Conservation (phyloP, 2,888 invertebrate genomes). For the Entomobrya multifasciata region DNA sequence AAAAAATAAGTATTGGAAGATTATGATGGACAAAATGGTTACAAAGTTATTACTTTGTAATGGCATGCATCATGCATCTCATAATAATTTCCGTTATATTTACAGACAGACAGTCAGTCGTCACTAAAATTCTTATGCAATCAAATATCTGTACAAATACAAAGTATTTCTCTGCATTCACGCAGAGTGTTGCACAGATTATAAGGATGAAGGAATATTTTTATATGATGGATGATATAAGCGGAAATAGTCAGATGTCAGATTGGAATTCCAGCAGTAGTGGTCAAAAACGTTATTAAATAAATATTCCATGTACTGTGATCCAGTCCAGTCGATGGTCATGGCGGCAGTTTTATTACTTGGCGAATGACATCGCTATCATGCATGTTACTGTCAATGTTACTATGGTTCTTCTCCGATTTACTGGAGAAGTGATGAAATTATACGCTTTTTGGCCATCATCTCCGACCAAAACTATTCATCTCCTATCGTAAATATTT, state of each 20-base stretch:
- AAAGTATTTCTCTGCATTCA: conserved; percentile 15
- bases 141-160: conserved; percentile 16
- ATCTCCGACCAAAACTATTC: conserved; percentile 36
- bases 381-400: background rate
- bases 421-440: conserved; percentile 17
- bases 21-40: too few species aligned
- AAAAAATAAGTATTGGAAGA: conserved; percentile 31
- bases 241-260: conserved; percentile 27
- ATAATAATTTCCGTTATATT: conserved; percentile 1
- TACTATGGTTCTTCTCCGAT: background rate
- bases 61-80: conserved; percentile 47
- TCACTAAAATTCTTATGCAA: conserved; percentile 45
- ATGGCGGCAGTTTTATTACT: background rate
- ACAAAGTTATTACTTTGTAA: conserved; percentile 8
- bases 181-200: too few species aligned
- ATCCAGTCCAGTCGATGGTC: background rate
- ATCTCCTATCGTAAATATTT: conserved; percentile 55
- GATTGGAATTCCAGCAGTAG: conserved; percentile 34
- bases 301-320: conserved; percentile 15
- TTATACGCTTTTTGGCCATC: conserved; percentile 26
- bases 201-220: conserved; percentile 25
- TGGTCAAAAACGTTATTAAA: conserved; percentile 50
- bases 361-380: background rate
- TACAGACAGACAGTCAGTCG: conserved; percentile 39
- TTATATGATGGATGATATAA: background rate